These are phyloP conservation scores for Tauraco hartlaubi DNA, from an alignment of 2,797 vertebrate species.

Conservation along the genomic window DNA sequence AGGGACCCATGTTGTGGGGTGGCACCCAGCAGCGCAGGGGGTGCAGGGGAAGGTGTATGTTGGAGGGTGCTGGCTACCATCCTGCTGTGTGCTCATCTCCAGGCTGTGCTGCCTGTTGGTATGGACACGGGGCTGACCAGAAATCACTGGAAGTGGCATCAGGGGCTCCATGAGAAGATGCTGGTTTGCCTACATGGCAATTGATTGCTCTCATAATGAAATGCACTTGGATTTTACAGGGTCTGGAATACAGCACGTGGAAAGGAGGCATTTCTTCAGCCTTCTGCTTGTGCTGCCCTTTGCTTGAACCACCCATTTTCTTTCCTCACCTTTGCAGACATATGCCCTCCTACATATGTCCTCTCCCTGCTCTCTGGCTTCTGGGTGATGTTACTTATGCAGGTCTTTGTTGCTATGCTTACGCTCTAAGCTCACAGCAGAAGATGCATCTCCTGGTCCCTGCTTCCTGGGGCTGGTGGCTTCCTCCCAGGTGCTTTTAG, in stretches of 20 bases:
- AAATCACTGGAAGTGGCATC: background rate
- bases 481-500: background rate
- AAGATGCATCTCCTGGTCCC: background rate
- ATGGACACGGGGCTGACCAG: background rate
- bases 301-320: background rate
- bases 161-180: background rate
- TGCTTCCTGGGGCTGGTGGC: background rate
- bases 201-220: background rate
- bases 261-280: background rate
- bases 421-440: background rate
- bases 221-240: background rate
- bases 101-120: background rate
- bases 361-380: background rate
- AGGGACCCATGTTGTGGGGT: fast-evolving
- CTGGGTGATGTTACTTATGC: background rate
- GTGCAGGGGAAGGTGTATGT: background rate
- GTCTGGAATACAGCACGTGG: background rate
- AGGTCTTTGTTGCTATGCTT: background rate
- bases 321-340: background rate
- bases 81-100: background rate
- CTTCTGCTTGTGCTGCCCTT: background rate
- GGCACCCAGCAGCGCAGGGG: background rate
- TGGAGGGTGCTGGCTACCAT: background rate
- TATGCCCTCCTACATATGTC: background rate
- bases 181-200: background rate